Conservation (phyloP, 2,888 invertebrate genomes). For the Rotaria sp. region DNA sequence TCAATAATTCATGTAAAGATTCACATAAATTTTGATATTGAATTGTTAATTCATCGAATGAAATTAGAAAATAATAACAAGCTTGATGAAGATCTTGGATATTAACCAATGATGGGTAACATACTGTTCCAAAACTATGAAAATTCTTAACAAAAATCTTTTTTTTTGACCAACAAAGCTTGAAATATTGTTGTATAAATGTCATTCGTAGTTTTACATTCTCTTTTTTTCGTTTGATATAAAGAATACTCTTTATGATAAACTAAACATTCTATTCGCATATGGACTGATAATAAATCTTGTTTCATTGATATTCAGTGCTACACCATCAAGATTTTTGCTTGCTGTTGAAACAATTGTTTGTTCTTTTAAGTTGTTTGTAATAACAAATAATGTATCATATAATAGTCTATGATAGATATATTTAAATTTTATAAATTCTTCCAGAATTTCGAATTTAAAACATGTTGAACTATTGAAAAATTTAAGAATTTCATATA, state of each 20-base stretch:
- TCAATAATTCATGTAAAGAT: slow-evolving; percentile 89
- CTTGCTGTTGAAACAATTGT: background rate
- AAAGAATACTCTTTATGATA: slow-evolving; percentile 66
- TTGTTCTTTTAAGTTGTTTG: background rate
- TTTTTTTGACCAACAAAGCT: slow-evolving; percentile 65
- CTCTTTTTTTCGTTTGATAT: slow-evolving; percentile 82
- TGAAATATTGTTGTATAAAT: slow-evolving; percentile 88
- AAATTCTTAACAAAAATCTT: slow-evolving; percentile 62
- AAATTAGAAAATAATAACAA: slow-evolving; percentile 92
- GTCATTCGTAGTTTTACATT: slow-evolving; percentile 92
- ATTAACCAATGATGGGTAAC: slow-evolving; percentile 87
- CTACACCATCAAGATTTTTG: slow-evolving; percentile 52
- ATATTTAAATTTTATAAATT: background rate
- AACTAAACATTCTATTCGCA: slow-evolving; percentile 66
- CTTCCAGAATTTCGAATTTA: background rate
- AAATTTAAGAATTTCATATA: background rate
- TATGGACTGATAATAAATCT: slow-evolving; percentile 87
- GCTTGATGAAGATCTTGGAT: slow-evolving; percentile 94
- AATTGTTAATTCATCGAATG: slow-evolving; percentile 77
- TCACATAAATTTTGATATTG: slow-evolving; percentile 94
- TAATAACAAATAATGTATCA: background rate
- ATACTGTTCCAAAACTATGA: slow-evolving; percentile 79
- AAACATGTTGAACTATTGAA: background rate
- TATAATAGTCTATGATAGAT: background rate
- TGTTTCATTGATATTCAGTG: slow-evolving; percentile 90